Evolutionary conservation across 2,797 vertebrate species (phyloP).

Genomic region (Taenioides sp.): DNA sequence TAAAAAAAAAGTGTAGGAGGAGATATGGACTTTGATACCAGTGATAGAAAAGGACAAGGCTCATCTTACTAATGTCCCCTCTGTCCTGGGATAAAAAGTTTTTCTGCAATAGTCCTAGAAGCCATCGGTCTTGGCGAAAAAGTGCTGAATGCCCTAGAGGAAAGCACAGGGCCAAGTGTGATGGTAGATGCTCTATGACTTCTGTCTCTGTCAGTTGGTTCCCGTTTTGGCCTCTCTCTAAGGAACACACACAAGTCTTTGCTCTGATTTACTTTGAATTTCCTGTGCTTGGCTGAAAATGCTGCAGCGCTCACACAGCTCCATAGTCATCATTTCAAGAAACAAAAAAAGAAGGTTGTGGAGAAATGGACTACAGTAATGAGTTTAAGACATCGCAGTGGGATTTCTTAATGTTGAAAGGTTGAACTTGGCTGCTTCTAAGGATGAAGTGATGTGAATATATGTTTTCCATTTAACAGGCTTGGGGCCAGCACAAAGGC

Average conservation of each 20-base stretch:
- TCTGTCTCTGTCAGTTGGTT: conserved; percentile 48
- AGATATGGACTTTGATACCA: conserved; percentile 43
- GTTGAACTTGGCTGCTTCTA: background rate
- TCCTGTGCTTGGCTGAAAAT: conserved; percentile 3
- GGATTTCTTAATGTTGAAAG: background rate
- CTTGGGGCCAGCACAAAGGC: no score
- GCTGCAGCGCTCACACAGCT: conserved; percentile 45
- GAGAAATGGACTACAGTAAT: background rate
- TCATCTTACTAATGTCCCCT: conserved; percentile 64
- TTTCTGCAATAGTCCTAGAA: conserved; percentile 42
- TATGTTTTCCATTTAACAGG: background rate
- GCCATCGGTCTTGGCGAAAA: conserved; percentile 51
- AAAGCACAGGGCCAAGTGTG: conserved; percentile 20
- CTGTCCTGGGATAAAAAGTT: conserved; percentile 37
- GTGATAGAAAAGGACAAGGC: conserved; percentile 44
- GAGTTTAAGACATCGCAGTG: background rate
- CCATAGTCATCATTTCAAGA: conserved; percentile 61
- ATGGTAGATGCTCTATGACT: conserved; percentile 40
- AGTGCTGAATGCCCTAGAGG: conserved; percentile 23
- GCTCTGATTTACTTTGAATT: conserved; percentile 61
- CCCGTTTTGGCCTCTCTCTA: conserved; percentile 44
- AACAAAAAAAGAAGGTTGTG: background rate
- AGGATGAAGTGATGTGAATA: background rate
- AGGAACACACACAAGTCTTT: conserved; percentile 34
- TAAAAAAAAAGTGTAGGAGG: conserved; percentile 2